phyloP scores from a whole-genome alignment of 1,140 invertebrate genomes.

The Hetaerina americana region DNA sequence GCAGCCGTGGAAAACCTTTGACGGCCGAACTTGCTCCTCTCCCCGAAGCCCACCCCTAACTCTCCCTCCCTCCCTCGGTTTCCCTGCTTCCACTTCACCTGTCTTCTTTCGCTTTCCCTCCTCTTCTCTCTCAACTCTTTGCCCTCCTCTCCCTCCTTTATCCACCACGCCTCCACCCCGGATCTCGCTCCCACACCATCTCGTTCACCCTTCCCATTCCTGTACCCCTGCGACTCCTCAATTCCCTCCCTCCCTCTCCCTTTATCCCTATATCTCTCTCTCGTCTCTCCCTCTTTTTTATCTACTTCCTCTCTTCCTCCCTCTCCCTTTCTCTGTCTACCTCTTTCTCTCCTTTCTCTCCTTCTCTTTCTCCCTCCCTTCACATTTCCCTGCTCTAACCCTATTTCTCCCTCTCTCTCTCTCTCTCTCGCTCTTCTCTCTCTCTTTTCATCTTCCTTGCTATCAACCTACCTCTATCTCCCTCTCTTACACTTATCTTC shows the following conservation, averaged over 20 bases:
- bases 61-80: not conserved
- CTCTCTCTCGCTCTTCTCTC: too few relatives aligned
- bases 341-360: not conserved
- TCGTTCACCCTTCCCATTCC: not conserved
- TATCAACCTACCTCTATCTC: too few relatives aligned
- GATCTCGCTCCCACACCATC: too few relatives aligned
- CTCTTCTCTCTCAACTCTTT: not conserved
- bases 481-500: too few relatives aligned
- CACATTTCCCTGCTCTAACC: not conserved
- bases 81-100: not conserved
- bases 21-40: not conserved
- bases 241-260: not conserved
- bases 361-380: not conserved
- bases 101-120: not conserved
- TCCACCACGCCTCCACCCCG: not conserved
- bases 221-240: not conserved
- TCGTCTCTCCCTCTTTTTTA: not conserved
- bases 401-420: too few relatives aligned
- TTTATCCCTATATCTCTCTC: too few relatives aligned
- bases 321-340: not conserved
- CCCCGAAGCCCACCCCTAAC: not conserved
- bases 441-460: too few relatives aligned
- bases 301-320: not conserved
- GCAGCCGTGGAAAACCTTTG: not conserved
- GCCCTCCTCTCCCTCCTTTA: not conserved